A percentile compares a stretch with the other conserved stretches of the same genome.
These are phyloP conservation scores for Mycteria americana DNA, from an alignment of 2,797 vertebrate genomes.

Conservation along the genomic window DNA sequence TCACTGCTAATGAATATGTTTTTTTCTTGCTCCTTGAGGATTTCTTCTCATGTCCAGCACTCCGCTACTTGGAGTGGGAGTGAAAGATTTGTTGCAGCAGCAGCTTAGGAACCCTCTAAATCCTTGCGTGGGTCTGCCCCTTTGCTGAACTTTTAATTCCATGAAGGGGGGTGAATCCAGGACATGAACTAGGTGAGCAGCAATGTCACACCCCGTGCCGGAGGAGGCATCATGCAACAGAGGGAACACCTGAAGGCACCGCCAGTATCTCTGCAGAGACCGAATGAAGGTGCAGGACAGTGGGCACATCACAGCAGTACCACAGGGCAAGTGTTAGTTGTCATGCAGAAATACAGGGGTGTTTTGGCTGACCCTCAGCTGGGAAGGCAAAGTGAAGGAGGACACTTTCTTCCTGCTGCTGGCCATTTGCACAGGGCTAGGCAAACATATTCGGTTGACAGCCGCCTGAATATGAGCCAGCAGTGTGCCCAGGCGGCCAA, in stretches of 20 bases:
- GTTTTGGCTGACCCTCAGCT: neutral
- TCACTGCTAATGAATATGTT: neutral
- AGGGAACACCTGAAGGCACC: neutral
- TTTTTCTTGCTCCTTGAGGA: neutral
- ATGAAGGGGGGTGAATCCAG: neutral
- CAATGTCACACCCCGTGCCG: fast-evolving
- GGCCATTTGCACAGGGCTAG: neutral
- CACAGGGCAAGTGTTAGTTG: neutral
- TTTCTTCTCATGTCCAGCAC: neutral
- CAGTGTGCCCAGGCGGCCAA: too few species aligned
- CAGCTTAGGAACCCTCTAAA: neutral
- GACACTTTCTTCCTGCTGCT: neutral
- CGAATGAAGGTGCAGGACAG: fast-evolving
- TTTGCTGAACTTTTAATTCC: neutral
- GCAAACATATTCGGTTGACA: too few species aligned
- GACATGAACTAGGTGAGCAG: neutral
- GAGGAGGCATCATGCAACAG: neutral
- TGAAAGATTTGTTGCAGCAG: neutral
- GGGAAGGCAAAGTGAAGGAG: neutral
- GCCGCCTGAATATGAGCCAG: too few species aligned
- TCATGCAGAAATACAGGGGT: neutral
- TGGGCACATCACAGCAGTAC: neutral
- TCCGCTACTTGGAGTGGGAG: neutral
- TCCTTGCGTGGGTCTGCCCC: neutral
- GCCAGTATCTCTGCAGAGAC: neutral